These are phyloP conservation scores for Proales similis DNA, from an alignment of 1,140 invertebrate species.

Conservation along the genomic window DNA sequence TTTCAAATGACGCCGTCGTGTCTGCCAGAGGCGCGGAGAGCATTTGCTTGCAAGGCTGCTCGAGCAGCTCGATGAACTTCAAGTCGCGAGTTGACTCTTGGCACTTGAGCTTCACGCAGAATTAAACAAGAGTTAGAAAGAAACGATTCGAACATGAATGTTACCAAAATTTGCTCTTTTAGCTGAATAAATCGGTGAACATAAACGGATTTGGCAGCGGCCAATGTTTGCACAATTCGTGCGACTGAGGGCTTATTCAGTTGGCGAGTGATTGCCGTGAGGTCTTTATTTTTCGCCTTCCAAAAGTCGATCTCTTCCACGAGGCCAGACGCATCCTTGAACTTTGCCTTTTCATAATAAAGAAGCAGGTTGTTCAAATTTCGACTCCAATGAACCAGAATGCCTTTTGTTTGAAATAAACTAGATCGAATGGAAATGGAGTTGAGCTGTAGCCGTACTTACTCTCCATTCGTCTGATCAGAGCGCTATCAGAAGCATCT, in stretches of 20 bases:
- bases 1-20: too few species aligned
- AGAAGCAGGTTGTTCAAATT: constrained; percentile 71
- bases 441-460: constrained; percentile 39
- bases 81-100: too few species aligned
- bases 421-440: constrained; percentile 29
- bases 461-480: constrained; percentile 71
- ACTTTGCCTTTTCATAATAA: constrained; percentile 60
- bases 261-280: constrained; percentile 67
- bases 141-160: too few species aligned
- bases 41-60: too few species aligned
- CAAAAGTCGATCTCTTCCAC: constrained; percentile 81
- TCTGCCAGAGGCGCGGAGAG: too few species aligned
- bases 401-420: too few species aligned
- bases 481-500: constrained; percentile 64
- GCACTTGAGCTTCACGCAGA: too few species aligned
- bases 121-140: too few species aligned
- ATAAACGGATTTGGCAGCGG: constrained; percentile 68
- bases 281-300: constrained; percentile 71
- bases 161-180: constrained; percentile 52
- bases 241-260: constrained; percentile 63
- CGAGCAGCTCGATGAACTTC: too few species aligned
- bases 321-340: constrained; percentile 65
- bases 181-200: constrained; percentile 63
- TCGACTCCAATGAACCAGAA: constrained; percentile 72
- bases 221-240: constrained; percentile 65